Evolutionary conservation across 2,113 vertebrate genomes (phyloP).

Genomic region (Diadophis punctatus): DNA sequence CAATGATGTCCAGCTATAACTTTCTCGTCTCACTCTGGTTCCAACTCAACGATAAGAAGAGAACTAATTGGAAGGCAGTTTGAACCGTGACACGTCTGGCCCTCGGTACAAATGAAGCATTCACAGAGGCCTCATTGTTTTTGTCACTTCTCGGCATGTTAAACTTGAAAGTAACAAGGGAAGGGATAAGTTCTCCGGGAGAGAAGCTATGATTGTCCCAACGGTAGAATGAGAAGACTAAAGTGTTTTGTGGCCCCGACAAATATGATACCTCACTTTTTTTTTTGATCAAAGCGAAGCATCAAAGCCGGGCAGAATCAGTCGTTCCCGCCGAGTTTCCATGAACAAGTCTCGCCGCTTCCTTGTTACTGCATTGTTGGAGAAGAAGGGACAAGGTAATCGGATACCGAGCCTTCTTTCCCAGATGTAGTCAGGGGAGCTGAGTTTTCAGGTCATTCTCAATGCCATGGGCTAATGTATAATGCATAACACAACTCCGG

Average conservation of each 20-base stretch:
- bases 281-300: constrained; percentile 29
- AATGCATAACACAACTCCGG: not conserved
- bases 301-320: constrained; percentile 25
- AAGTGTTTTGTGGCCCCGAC: constrained; percentile 18
- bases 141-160: constrained; percentile 18
- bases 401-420: not conserved
- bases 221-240: constrained; percentile 22
- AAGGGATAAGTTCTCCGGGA: not conserved
- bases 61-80: constrained; percentile 48
- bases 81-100: constrained; percentile 40
- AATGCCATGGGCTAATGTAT: not conserved
- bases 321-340: not conserved
- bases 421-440: constrained; percentile 16
- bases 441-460: not conserved
- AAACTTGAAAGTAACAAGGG: constrained; percentile 14
- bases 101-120: constrained; percentile 25
- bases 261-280: constrained; percentile 20
- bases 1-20: constrained; percentile 9
- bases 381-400: constrained; percentile 20
- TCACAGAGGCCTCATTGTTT: constrained; percentile 33
- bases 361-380: not conserved
- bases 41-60: constrained; percentile 40
- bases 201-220: constrained; percentile 28
- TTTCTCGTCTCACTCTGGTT: constrained; percentile 28
- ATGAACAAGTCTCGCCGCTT: constrained; percentile 12